These are phyloP conservation scores for Leucoma salicis DNA, from an alignment of 2,888 invertebrate species.

Conservation along the genomic window DNA sequence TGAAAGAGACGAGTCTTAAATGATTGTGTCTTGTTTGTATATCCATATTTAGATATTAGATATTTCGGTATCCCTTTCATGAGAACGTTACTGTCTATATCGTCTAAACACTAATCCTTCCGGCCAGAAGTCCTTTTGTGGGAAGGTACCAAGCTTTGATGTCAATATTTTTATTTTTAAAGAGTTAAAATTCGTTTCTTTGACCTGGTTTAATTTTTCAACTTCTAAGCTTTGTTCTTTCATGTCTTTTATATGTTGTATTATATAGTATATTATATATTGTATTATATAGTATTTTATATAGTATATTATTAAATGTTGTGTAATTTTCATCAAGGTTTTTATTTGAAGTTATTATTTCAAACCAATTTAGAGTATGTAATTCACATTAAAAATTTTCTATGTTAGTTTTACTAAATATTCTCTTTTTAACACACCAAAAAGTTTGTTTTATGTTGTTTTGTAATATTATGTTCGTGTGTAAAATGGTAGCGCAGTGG, in stretches of 20 bases:
- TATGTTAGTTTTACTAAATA: too few relatives aligned
- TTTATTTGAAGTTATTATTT: too few relatives aligned
- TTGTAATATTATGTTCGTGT: too few relatives aligned
- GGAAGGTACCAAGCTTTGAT: conserved; percentile 5
- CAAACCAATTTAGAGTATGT: too few relatives aligned
- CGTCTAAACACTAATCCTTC: conserved; percentile 7
- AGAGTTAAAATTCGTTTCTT: conserved; percentile 15
- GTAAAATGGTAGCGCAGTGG: too few relatives aligned
- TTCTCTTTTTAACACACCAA: too few relatives aligned
- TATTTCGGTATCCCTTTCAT: neutral
- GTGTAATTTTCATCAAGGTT: too few relatives aligned
- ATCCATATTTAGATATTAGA: neutral
- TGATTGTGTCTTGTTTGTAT: neutral
- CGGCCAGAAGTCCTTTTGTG: conserved; percentile 13
- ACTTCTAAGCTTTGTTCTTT: conserved; percentile 10
- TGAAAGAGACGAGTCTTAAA: neutral
- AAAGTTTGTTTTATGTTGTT: too few relatives aligned
- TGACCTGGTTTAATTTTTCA: conserved; percentile 7
- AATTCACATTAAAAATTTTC: too few relatives aligned
- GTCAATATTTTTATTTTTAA: conserved; percentile 8
- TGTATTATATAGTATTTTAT: too few relatives aligned
- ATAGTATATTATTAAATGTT: too few relatives aligned
- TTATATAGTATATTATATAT: too few relatives aligned
- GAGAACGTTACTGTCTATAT: conserved; percentile 6
- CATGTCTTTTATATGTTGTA: conserved; percentile 11